Base-by-base conservation (phyloP, 2,113 vertebrate genomes). In the Cynopterus brachyotis region DNA sequence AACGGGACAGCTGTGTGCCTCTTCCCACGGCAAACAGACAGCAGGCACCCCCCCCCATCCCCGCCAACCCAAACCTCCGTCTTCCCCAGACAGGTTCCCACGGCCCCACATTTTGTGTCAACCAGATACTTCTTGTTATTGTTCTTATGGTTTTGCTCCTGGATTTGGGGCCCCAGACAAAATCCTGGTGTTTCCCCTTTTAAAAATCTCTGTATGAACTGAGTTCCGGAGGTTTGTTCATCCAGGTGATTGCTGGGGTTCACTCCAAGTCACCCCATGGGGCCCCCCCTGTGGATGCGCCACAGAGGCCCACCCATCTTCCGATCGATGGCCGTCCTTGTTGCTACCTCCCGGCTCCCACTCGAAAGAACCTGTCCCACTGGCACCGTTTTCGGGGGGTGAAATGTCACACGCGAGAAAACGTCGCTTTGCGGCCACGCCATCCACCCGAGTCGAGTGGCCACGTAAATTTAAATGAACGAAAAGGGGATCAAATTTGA, bases 251-350 rank as follows among this genome's bases (percentile, higher is more conserved):
- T 53, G 57, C 26, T 53, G 17, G 30, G 53, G 50, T 42, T 50
- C 19, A 30, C 57, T 24, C 47, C 30, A 6, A 32, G 30, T 42
- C 47, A 13, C 47, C 47, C 47, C 47, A 1, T 60, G 1, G 45
- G 20, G 28, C 28, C 2, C 35, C 9, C 12, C 0, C 7, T 28
- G 13, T 0, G 30, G 26, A 57, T 3, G 10, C 4, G 4, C 35
- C 19, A 64, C 20, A 0, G 4, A 35, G 28, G 9, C 35, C 37
- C 32, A 9, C 6, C 53, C 45, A 0, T 47, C 50, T 16, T 45
- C 1, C 6, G 20, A 7, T 28, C 19, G 42, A 11, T 22, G 35
- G n/a, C 6, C n/a, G 5, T 32, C 9, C 53, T 40, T 7, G 4
- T 24, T 16, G 13, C 3, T 50, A 37, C 26, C 26, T 80, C 30